Conservation (phyloP, 2,888 invertebrate genomes). For the Drosophila lutescens region DNA sequence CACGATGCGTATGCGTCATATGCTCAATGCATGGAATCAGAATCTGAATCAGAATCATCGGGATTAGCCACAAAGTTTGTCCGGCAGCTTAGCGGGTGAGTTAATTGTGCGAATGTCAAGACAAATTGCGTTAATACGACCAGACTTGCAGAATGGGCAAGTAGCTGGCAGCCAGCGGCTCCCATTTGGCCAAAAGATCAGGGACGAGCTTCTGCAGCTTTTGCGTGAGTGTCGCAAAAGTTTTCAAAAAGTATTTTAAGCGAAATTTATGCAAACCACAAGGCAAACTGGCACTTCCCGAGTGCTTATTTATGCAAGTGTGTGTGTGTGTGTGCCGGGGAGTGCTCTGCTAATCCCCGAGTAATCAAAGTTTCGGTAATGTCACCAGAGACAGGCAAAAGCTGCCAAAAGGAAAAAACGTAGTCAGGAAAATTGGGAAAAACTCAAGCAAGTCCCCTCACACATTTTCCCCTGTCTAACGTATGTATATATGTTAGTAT, state of each 20-base stretch:
- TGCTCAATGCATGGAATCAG: conserved; percentile 39
- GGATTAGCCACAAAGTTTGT: conserved; percentile 68
- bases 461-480: too few relatives aligned
- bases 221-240: conserved; percentile 66
- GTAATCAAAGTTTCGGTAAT: conserved; percentile 81
- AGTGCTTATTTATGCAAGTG: conserved; percentile 41
- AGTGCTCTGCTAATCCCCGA: conserved; percentile 74
- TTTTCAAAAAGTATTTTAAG: conserved; percentile 81
- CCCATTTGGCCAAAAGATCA: conserved; percentile 61
- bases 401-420: conserved; percentile 28
- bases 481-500: conserved; percentile 1
- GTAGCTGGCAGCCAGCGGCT: conserved; percentile 1
- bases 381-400: conserved; percentile 57
- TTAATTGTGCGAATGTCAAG: conserved; percentile 81
- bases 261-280: conserved; percentile 80
- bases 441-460: conserved; percentile 2
- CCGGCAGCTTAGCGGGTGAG: conserved; percentile 74
- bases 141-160: conserved; percentile 1
- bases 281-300: conserved; percentile 65
- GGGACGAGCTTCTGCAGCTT: conserved; percentile 25
- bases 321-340: conserved; percentile 41
- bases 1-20: conserved; percentile 64
- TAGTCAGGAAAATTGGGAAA: conserved; percentile 26
- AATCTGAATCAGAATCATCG: conserved; percentile 53
- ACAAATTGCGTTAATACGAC: conserved; percentile 80